phyloP scores from a whole-genome alignment of 2,113 vertebrate species.

The Capreolus pygargus region DNA sequence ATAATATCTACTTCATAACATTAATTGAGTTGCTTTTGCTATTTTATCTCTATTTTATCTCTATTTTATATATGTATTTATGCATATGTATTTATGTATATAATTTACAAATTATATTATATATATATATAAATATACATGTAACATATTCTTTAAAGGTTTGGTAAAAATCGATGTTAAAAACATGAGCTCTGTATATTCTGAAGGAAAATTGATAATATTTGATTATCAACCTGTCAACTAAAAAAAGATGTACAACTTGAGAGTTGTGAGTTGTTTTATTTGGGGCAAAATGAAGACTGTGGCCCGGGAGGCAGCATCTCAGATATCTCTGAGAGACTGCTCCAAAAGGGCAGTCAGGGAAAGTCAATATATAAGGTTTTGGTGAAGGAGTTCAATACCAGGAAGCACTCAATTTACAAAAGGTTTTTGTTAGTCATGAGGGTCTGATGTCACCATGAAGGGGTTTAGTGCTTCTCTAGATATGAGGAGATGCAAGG shows the following conservation, averaged over 20 bases:
- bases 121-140: background rate
- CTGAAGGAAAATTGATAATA: background rate
- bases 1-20: background rate
- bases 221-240: background rate
- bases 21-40: background rate
- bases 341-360: background rate
- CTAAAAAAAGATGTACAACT: background rate
- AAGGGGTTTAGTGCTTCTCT: background rate
- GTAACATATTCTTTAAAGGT: background rate
- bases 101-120: background rate
- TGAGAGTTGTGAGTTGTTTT: background rate
- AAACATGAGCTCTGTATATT: background rate
- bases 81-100: background rate
- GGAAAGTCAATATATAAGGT: background rate
- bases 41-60: background rate
- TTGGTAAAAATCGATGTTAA: background rate
- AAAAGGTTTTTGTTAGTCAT: background rate
- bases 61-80: background rate
- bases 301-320: fast-evolving
- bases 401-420: background rate
- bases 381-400: background rate
- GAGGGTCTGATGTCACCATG: background rate
- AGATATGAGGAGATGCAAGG: background rate
- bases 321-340: background rate
- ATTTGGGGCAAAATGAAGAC: background rate